These are phyloP conservation scores for Gibbula magus DNA, from an alignment of 2,888 invertebrate genomes.

Conservation along the genomic window DNA sequence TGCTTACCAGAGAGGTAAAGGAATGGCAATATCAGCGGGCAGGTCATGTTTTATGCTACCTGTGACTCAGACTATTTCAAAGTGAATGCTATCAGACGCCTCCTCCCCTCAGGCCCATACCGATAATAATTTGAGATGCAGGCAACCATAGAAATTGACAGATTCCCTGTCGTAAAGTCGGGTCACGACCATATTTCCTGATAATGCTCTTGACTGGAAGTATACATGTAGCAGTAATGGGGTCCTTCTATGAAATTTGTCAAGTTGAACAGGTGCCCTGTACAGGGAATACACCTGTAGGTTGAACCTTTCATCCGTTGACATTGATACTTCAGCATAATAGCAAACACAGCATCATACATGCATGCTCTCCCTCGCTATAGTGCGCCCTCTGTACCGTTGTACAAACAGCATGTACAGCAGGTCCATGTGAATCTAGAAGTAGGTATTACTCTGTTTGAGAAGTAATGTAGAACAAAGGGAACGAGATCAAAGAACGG, in stretches of 20 bases:
- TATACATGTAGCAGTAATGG: neutral
- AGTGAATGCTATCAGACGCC: neutral
- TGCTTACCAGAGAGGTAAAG: neutral
- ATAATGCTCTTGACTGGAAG: neutral
- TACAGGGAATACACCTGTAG: constrained; percentile 11
- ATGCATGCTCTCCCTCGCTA: constrained; percentile 3
- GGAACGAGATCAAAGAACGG: neutral
- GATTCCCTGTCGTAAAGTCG: neutral
- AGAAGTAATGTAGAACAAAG: neutral
- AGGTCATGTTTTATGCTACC: neutral
- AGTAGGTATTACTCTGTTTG: neutral
- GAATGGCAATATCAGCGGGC: neutral
- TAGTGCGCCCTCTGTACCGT: neutral
- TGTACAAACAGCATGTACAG: neutral
- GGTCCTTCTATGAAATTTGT: neutral
- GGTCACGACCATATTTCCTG: neutral
- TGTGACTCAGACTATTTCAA: constrained; percentile 15
- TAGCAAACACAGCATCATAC: constrained; percentile 22
- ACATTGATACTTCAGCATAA: constrained; percentile 17
- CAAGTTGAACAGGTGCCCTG: constrained; percentile 3
- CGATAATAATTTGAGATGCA: constrained; percentile 18
- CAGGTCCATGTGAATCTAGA: neutral
- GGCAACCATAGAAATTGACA: constrained; percentile 22
- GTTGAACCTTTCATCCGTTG: neutral
- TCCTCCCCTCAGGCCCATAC: neutral